Base-by-base conservation (phyloP, 2,113 vertebrate species). In the Microtus ochrogaster region DNA sequence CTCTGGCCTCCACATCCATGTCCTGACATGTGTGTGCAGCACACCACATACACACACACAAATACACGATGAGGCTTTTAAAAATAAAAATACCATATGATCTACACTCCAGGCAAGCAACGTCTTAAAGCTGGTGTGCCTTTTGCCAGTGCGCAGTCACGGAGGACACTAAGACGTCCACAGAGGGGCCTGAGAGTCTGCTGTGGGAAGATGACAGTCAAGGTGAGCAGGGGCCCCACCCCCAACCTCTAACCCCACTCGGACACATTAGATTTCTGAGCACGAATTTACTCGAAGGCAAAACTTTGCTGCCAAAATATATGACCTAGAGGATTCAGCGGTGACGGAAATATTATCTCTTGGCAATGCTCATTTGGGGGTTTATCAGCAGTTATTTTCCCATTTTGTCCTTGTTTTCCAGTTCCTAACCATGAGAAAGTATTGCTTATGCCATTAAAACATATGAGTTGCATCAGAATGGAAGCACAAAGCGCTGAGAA, bases 401-500 rank as follows among this genome's bases (percentile, higher is more conserved):
- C 78, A 39, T 52, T 94, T 96, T 91, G 92, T 84, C 79, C 89
- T 28, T 61, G 55, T 94, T 87, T 83, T 92, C 55, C 87, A 96
- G 26, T 82, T 92, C 97, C 86, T 52, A 88, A 83, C 63, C 89
- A 94, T n/a, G 47, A 84, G 70, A 72, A 77, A 74, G 30, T 90
- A 76, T 44, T 47, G 30, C 70, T 90, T 90, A 61, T 79, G 74
- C 89, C 76, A 90, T 77, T 89, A 65, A 97, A 68, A 92, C 17
- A 61, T 16, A 17, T 49, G 89, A 89, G 58, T 93, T 94, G 83
- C 58, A 93, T 88, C 87, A 85, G 92, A 95, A 89, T 82, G 66
- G 91, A 94, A 93, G 47, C 73, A 90, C 73, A 78, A 92, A 89
- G 41, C 92, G 93, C 97, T 96, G 97, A 96, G 96, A 95, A 76